Evolutionary conservation across 2,888 invertebrate genomes (phyloP), one percentile per base, ranked within the genome.

Genomic region (Drosophila infuscata): DNA sequence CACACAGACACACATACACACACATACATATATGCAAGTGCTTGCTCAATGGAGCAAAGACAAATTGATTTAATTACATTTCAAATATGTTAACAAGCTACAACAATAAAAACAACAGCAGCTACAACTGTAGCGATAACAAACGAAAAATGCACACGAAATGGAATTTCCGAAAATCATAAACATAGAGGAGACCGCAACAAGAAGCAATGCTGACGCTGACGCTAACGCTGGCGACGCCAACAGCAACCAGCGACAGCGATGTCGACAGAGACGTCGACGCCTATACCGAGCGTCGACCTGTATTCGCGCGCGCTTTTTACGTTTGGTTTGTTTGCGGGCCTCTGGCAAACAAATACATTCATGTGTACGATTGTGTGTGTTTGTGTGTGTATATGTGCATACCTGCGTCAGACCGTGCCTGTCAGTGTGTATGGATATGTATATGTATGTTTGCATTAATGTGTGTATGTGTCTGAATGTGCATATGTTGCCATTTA

Each of bases 221-320:
- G 41, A 70, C 66, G 73, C 35, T 30, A 20, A 43, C 64, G 76
- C 43, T 36, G 63, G 1, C 41, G 57, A 25, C 33, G 63, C 33
- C 43, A 36, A 30, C 33, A 35, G 57, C 43, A 48, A 49, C 11
- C 36, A 46, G 30, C 35, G 29, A 25, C 53, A 49, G 20, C 30
- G 8, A 15, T 41, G 57, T 30, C 46, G 59, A 41, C 56, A 6
- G 30, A 15, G 32, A 65, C 73, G 84, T 60, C 56, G 69, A 70
- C 67, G 82, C 62, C 75, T 81, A 56, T 74, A 76, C 70, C 82
- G 85, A 89, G 85, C 85, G 89, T 89, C 85, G 85, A 85, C 85
- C 88, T 89, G 89, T 89, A 85, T 85, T 89, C 88, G 88, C 89
- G 89, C 84, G 85, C 89, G 89, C 88, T 89, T 85, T 85, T 85